Evolutionary conservation across 2,888 invertebrate genomes (phyloP).

Genomic region (Nomada lathburiana): DNA sequence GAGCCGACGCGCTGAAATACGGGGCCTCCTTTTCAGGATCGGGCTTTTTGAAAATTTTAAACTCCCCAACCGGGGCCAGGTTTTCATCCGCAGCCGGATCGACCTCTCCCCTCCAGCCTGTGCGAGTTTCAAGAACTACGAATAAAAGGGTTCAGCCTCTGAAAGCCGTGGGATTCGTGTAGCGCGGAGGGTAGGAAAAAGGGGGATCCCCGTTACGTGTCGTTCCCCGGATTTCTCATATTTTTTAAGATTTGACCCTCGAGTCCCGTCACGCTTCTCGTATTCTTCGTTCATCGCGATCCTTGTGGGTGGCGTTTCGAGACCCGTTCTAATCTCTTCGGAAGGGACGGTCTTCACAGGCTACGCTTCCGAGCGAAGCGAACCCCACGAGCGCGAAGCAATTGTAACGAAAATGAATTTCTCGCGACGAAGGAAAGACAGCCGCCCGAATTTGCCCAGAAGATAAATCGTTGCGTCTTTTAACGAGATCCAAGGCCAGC

Average conservation of each 20-base stretch:
- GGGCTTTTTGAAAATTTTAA: conserved; percentile 83
- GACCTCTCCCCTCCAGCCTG: conserved; percentile 65
- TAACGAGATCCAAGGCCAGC: conserved; percentile 60
- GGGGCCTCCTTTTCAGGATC: conserved; percentile 81
- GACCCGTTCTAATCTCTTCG: background rate
- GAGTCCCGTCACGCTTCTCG: conserved; percentile 81
- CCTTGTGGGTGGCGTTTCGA: conserved; percentile 50
- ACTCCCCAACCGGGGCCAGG: conserved; percentile 68
- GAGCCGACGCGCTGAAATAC: conserved; percentile 70
- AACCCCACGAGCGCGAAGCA: too few relatives aligned
- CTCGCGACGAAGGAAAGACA: too few relatives aligned
- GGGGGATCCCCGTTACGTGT: conserved; percentile 57
- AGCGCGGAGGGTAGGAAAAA: conserved; percentile 40
- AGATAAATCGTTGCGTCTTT: conserved; percentile 49
- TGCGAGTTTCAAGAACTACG: conserved; percentile 81
- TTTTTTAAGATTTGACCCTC: conserved; percentile 83
- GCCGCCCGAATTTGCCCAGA: background rate
- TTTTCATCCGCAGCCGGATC: conserved; percentile 65
- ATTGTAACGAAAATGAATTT: too few relatives aligned
- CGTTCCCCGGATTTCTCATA: conserved; percentile 81
- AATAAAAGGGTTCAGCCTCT: conserved; percentile 81
- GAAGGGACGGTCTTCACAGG: background rate
- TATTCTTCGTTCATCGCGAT: conserved; percentile 32
- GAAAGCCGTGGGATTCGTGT: conserved; percentile 71
- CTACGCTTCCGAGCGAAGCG: too few relatives aligned